Evolutionary conservation across 2,797 vertebrate genomes (phyloP).

Genomic region (Gymnopithys bicolor): DNA sequence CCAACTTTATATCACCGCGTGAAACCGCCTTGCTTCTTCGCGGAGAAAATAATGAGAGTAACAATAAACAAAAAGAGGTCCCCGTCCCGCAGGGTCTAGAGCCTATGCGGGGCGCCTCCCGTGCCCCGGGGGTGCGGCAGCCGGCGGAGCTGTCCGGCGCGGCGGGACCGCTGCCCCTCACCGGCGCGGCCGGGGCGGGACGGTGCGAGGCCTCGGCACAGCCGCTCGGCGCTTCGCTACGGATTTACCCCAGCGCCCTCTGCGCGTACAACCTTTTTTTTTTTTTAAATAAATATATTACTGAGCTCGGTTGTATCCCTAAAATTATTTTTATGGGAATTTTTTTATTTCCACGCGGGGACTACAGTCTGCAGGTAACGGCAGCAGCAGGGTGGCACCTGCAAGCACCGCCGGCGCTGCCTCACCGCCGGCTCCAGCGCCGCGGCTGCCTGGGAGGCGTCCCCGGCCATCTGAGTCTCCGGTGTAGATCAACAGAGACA

Average conservation of each 20-base stretch:
- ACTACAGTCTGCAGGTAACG: neutral
- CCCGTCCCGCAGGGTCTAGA: neutral
- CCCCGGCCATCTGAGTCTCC: neutral
- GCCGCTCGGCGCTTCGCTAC: neutral
- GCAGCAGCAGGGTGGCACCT: neutral
- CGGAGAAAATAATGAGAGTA: neutral
- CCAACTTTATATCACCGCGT: neutral
- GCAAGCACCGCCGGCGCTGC: neutral
- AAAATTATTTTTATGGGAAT: neutral
- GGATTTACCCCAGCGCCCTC: neutral
- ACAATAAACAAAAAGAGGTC: neutral
- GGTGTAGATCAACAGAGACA: too few relatives aligned
- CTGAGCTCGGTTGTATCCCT: neutral
- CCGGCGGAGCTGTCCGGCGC: neutral
- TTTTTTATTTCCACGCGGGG: neutral
- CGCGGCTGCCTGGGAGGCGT: neutral
- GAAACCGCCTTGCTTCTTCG: neutral
- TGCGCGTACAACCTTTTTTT: too few relatives aligned
- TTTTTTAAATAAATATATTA: neutral
- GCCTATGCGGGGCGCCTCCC: neutral
- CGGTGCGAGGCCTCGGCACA: neutral
- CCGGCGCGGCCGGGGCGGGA: neutral
- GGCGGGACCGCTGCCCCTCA: neutral
- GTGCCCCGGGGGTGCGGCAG: neutral
- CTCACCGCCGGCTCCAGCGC: neutral